These are phyloP conservation scores for Girardinus metallicus DNA, from an alignment of 2,797 vertebrate genomes.

Conservation along the genomic window DNA sequence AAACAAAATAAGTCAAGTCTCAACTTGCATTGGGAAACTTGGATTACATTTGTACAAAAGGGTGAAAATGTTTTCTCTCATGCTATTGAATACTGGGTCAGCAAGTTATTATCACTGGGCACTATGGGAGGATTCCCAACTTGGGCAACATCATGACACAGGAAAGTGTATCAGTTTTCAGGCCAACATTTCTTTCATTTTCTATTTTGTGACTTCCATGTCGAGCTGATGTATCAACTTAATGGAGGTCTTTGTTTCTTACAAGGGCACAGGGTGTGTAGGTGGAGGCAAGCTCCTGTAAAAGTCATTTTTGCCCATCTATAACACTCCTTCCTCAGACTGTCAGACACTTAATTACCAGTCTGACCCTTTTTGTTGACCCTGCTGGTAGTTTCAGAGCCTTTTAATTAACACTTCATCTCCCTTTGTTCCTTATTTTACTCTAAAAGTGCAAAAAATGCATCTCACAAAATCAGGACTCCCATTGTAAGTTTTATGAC, in stretches of 20 bases:
- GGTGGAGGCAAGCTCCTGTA: neutral
- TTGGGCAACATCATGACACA: too few relatives aligned
- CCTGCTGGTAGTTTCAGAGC: neutral
- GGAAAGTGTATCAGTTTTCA: neutral
- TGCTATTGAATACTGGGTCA: neutral
- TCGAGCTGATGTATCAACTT: neutral
- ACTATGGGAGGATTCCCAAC: neutral
- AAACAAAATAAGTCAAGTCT: neutral
- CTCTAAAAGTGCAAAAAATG: neutral
- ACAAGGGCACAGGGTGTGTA: neutral
- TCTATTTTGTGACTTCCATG: neutral
- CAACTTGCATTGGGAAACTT: neutral
- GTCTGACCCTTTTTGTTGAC: neutral
- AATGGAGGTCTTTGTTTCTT: neutral
- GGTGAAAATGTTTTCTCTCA: neutral
- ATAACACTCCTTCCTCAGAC: neutral
- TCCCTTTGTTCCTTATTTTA: neutral
- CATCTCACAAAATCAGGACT: neutral
- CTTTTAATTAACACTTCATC: neutral
- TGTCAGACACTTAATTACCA: constrained; percentile 1
- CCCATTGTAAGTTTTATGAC: neutral
- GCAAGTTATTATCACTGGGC: neutral
- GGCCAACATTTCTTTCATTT: neutral
- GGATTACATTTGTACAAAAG: neutral
- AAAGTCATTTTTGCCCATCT: neutral